Evolutionary conservation across 2,888 invertebrate species (phyloP).

Genomic region (Caprella mutica): DNA sequence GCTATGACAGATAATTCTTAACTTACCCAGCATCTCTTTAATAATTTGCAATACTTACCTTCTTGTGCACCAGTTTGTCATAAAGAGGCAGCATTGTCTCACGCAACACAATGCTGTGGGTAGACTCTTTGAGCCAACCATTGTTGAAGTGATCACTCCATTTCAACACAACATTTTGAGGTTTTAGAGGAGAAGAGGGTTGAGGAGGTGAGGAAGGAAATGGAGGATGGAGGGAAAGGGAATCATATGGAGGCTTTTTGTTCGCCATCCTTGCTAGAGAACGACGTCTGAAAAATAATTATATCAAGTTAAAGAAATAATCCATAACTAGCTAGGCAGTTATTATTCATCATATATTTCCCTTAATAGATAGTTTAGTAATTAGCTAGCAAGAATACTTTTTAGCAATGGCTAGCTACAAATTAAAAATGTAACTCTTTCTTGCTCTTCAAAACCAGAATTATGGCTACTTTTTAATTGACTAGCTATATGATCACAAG

Average conservation of each 20-base stretch:
- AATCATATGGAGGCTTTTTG: not conserved
- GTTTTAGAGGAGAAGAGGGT: conserved; percentile 20
- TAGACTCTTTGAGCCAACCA: conserved; percentile 50
- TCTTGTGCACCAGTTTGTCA: conserved; percentile 47
- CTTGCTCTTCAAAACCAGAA: no score
- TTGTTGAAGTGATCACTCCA: conserved; percentile 51
- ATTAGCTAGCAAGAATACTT: no score
- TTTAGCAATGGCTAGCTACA: no score
- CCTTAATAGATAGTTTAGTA: no score
- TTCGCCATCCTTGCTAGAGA: no score
- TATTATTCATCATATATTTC: no score
- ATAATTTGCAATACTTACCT: conserved; percentile 38
- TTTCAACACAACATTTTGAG: conserved; percentile 40
- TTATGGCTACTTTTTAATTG: no score
- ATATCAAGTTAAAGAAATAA: no score
- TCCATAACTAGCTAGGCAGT: no score
- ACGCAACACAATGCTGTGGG: conserved; percentile 47
- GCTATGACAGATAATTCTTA: no score
- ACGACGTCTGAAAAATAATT: not conserved
- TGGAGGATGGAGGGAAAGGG: not conserved
- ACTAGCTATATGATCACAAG: no score
- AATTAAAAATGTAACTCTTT: no score
- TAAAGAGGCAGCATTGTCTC: conserved; percentile 47
- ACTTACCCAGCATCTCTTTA: conserved; percentile 1
- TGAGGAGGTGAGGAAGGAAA: not conserved